Base-by-base conservation (phyloP, 1,140 invertebrate genomes). In the Eriosoma lanigerum region DNA sequence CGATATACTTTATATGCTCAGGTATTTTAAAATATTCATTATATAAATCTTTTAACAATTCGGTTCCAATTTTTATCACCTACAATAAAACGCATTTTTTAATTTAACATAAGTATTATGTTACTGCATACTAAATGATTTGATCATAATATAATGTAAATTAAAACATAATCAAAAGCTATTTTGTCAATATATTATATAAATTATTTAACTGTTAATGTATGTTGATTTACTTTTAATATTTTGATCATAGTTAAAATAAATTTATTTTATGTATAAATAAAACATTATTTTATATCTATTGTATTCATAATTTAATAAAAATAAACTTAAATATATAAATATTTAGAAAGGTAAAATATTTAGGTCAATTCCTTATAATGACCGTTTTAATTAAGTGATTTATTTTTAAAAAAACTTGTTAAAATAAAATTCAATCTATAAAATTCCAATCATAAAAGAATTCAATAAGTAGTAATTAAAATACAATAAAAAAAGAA, bases 1-100 rank as follows among this genome's bases (percentile, higher is more conserved):
- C 8, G 85, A 88, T 68, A 88, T 92, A 52, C 86, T 91, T 6
- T 92, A 92, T 84, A 90, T 90, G 86, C 86, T 90, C 19, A 87
- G 89, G 89, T 90, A 84, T 83, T 17, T 72, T n/a, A 19, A 1
- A 12, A 29, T 5, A 50, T 29, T 3, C 12, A 72, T 38, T 38
- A 38, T 4, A 38, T 38, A 38, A 38, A 38, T 8, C 32, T 38
- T 38, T 38, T 38, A 38, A 4, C 52, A n/a, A 15, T 54, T n/a
- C 15, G 3, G 3, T 54, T 54, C 3, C 15, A 5, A n/a, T n/a
- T n/a, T 6, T 48, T 13, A 6, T 48, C 46, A 15, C 46, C 12
- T 10, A 13, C 12, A 13, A 10, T 2, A n/a, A 54, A 54, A 15
- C 17, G 1, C 17, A 52, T 52, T 19, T 19, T 56, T 66, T 6